These are phyloP conservation scores for Cavia aperea DNA, from an alignment of 2,113 vertebrate species.

Conservation along the genomic window DNA sequence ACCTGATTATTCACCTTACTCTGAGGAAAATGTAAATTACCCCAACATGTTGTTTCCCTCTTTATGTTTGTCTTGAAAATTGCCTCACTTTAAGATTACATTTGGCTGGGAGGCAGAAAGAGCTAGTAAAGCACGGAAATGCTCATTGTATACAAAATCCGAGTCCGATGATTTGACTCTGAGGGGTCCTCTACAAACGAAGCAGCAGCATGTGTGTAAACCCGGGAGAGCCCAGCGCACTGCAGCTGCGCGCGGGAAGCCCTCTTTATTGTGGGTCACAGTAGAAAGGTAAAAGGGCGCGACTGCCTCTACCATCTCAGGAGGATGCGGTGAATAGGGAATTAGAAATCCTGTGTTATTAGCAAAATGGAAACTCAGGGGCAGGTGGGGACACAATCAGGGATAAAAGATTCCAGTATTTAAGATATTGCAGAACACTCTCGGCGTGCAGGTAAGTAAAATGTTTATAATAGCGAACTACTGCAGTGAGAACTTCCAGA, in stretches of 20 bases:
- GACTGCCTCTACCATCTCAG: not conserved
- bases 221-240: accelerated
- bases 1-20: not conserved
- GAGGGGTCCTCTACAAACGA: not conserved
- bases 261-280: too few relatives aligned
- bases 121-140: too few relatives aligned
- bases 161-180: not conserved
- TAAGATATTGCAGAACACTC: not conserved
- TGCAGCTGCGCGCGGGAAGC: accelerated
- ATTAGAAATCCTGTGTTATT: not conserved
- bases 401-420: not conserved
- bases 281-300: too few relatives aligned
- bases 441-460: not conserved
- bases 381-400: not conserved
- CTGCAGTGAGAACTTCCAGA: not conserved
- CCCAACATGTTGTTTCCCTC: not conserved
- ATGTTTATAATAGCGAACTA: not conserved
- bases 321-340: not conserved
- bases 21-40: not conserved
- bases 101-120: not conserved
- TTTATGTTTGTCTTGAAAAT: not conserved
- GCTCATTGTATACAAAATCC: not conserved
- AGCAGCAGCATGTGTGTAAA: accelerated
- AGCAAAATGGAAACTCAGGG: not conserved
- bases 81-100: not conserved